phyloP scores from a whole-genome alignment of 2,888 invertebrate species.

The Falcaria lacertinaria region DNA sequence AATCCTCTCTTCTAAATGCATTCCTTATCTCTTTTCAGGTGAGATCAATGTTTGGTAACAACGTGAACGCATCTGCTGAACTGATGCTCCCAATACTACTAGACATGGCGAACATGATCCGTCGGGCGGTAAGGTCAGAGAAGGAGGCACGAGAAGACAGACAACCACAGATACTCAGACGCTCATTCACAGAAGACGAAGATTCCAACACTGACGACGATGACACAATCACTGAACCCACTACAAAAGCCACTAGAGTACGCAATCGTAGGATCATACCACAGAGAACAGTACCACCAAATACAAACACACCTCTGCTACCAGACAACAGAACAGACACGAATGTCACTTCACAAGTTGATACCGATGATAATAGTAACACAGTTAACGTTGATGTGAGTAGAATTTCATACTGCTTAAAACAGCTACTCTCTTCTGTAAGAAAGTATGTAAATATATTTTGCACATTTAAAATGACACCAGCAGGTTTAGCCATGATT shows the following conservation, averaged over 20 bases:
- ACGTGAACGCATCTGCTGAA: slow-evolving; percentile 74
- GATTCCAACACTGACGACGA: slow-evolving; percentile 53
- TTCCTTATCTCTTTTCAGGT: slow-evolving; percentile 60
- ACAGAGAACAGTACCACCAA: slow-evolving; percentile 32
- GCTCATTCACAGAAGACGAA: slow-evolving; percentile 57
- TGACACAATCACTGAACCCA: slow-evolving; percentile 39
- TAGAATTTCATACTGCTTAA: slow-evolving; percentile 19
- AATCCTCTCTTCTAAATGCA: too few relatives aligned
- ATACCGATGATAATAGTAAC: background rate
- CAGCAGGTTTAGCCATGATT: too few relatives aligned
- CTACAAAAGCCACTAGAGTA: slow-evolving; percentile 27
- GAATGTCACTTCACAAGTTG: slow-evolving; percentile 15
- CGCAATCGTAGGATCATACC: slow-evolving; percentile 41
- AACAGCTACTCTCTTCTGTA: too few relatives aligned
- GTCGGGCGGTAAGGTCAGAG: slow-evolving; percentile 66
- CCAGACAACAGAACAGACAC: slow-evolving; percentile 25
- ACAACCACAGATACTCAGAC: slow-evolving; percentile 51
- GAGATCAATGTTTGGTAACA: slow-evolving; percentile 79
- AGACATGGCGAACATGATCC: slow-evolving; percentile 82
- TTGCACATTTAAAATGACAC: too few relatives aligned
- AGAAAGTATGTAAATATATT: too few relatives aligned
- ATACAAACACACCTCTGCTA: slow-evolving; percentile 19
- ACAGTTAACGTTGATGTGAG: slow-evolving; percentile 37
- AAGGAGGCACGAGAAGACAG: slow-evolving; percentile 56
- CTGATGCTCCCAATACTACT: slow-evolving; percentile 82